Evolutionary conservation across 2,113 vertebrate species (phyloP).

Genomic region (Xenopus tropicalis): UCB_Xtro_10.0 CM004445.2:117576001-117576500

Average conservation of each 20-base stretch:
- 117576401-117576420: slow-evolving; percentile 99
- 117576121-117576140: not conserved
- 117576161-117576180: not conserved
- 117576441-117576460: slow-evolving; percentile 80
- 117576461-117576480: slow-evolving; percentile 57
- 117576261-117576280: not conserved
- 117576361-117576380: slow-evolving; percentile 91
- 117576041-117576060: not conserved
- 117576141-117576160: not conserved
- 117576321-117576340: slow-evolving; percentile 22
- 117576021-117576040: not conserved
- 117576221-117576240: not conserved
- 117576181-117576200: not conserved
- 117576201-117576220: not conserved
- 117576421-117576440: slow-evolving; percentile 98
- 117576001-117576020: not conserved
- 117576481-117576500: slow-evolving; percentile 48
- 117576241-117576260: not conserved
- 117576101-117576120: not conserved
- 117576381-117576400: slow-evolving; percentile 95
- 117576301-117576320: slow-evolving; percentile 37
- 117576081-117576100: not conserved
- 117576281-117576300: slow-evolving; percentile 16
- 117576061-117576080: not conserved
- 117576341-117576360: slow-evolving; percentile 78